Percentiles rank a stretch among this genome's conserved stretches.
Evolutionary conservation across 2,113 vertebrate species (phyloP).

Genomic region (Colius striatus): DNA sequence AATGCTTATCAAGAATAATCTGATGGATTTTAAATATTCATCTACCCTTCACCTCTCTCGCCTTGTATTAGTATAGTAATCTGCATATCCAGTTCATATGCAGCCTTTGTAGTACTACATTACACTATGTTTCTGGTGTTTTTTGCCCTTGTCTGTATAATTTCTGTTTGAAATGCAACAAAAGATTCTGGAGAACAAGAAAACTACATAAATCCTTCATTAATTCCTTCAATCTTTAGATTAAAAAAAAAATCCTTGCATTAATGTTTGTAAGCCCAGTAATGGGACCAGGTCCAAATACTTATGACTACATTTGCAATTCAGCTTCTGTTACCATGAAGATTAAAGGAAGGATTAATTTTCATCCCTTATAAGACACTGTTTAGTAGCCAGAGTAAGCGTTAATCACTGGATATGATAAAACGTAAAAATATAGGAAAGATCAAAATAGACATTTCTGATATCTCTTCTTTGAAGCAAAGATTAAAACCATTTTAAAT

Average conservation of each 20-base stretch:
- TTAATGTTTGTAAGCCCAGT: slow-evolving; percentile 60
- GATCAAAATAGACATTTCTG: not conserved
- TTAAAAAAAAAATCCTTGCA: slow-evolving; percentile 29
- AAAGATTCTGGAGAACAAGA: slow-evolving; percentile 52
- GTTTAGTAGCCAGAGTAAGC: not conserved
- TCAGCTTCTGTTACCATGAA: slow-evolving; percentile 32
- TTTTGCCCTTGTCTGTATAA: slow-evolving; percentile 37
- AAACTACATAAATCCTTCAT: slow-evolving; percentile 52
- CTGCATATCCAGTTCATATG: slow-evolving; percentile 24
- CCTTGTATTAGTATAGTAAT: slow-evolving; percentile 39
- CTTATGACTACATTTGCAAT: slow-evolving; percentile 51
- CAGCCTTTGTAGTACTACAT: not conserved
- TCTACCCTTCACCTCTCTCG: not conserved
- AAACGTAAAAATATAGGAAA: not conserved
- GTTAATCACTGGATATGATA: not conserved
- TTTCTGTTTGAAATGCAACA: slow-evolving; percentile 38
- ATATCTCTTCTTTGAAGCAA: not conserved
- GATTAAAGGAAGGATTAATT: slow-evolving; percentile 68
- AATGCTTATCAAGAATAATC: not conserved
- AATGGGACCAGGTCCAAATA: slow-evolving; percentile 47
- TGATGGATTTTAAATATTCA: slow-evolving; percentile 42
- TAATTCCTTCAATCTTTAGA: slow-evolving; percentile 62
- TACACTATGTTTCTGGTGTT: not conserved
- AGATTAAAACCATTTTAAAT: not conserved
- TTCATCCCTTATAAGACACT: not conserved